Base-by-base conservation (phyloP, 2,797 vertebrate species). In the Chromobotia macracanthus region DNA sequence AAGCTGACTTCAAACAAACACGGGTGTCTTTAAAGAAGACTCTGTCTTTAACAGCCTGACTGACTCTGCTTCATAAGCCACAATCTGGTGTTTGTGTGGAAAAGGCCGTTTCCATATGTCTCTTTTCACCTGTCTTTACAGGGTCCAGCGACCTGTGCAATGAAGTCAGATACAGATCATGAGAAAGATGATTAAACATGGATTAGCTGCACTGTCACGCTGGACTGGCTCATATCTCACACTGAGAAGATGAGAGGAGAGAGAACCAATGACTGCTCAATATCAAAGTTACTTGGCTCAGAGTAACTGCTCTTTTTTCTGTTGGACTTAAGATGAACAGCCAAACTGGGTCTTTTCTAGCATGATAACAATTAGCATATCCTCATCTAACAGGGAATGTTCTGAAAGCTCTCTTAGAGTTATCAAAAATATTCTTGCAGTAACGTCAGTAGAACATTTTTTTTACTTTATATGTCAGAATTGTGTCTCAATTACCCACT, bases 111-210 rank as follows among this genome's bases (percentile, higher is more conserved):
- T 15, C 28, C 15, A 23, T 46, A 48, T 41, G 60, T 65, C 60
- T 64, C 25, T 60, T 74, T 72, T 75, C 67, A 69, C 65, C 31
- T 35, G 19, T 58, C 69, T 56, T 76, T 53, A 64, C 58, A 65
- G 73, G 60, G 50, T 53, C 58, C 71, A 19, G 67, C 48, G 41
- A 28, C 44, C 41, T 67, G 63, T 15, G 21, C 11, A 21, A 55
- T 69, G 19, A 44, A 75, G 65, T 71, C n/a, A 72, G 68, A 72
- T 66, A 75, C 75, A 64, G 75, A 80, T 78, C 53, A 38, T 79
- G 93, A 94, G 92, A 93, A 93, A 91, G 90, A 89, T 92, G 93
- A 93, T 95, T 94, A 93, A 94, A 93, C 92, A 91, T 90, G 91
- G 90, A 95, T 95, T 94, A 94, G 91, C 89, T 88, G 88, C 89